Conservation (phyloP, 1,140 invertebrate genomes). For the Diplogasteroides magnus region DNA sequence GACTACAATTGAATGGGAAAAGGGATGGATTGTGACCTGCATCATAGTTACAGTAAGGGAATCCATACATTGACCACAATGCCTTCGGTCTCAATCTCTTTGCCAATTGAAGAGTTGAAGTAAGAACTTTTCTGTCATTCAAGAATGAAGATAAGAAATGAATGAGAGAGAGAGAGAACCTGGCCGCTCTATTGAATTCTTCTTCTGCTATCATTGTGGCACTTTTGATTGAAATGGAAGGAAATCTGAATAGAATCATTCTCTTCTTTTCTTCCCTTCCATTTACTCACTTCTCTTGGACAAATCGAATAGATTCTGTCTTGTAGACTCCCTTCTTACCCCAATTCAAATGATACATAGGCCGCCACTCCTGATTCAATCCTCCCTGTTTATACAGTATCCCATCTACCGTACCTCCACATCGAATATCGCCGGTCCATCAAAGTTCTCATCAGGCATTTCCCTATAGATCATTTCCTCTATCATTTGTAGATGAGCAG, state of each 20-base stretch:
- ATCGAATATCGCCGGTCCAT: background rate
- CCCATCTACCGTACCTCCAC: background rate
- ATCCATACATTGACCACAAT: background rate
- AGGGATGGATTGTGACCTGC: too few relatives aligned
- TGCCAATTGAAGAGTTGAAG: background rate
- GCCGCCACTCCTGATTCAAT: background rate
- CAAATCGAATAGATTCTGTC: background rate
- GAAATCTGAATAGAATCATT: background rate
- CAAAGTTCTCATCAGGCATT: background rate
- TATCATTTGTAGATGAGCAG: background rate
- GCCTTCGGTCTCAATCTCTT: background rate
- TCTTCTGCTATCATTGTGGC: background rate
- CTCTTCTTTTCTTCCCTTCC: background rate
- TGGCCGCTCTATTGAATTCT: background rate
- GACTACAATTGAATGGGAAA: background rate
- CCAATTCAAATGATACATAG: background rate
- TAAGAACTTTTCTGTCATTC: background rate
- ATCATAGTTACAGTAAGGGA: background rate
- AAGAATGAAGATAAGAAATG: background rate
- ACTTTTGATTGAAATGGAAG: background rate
- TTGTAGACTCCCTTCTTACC: background rate
- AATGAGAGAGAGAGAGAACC: background rate
- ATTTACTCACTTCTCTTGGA: background rate
- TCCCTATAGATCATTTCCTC: background rate
- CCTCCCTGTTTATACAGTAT: background rate